Conservation (phyloP, 2,888 invertebrate species). For the Serrognathus titanus region DNA sequence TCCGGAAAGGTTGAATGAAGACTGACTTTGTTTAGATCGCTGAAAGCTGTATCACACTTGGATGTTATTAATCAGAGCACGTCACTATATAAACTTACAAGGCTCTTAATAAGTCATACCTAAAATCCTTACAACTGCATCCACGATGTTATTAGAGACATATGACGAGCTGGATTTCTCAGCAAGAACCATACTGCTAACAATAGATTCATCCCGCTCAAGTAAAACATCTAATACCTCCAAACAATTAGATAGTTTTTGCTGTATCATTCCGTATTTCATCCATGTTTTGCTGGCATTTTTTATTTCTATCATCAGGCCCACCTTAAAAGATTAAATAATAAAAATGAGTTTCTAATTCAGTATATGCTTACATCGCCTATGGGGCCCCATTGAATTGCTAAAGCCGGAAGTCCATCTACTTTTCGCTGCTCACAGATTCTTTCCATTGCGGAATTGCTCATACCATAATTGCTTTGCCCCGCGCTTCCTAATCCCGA, state of each 20-base stretch:
- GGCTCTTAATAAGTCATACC: conserved; percentile 19
- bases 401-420: conserved; percentile 72
- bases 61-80: conserved; percentile 37
- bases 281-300: conserved; percentile 15
- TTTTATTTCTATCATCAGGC: conserved; percentile 21
- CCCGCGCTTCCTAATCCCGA: conserved; percentile 90
- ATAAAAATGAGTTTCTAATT: conserved; percentile 18
- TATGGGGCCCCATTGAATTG: conserved; percentile 91
- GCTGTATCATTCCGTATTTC: conserved; percentile 62
- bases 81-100: background rate
- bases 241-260: conserved; percentile 63
- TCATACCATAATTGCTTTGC: conserved; percentile 87
- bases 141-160: conserved; percentile 62
- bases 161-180: conserved; percentile 60
- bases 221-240: conserved; percentile 66
- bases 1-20: conserved; percentile 77
- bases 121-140: conserved; percentile 60
- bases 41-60: conserved; percentile 56
- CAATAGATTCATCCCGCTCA: conserved; percentile 61
- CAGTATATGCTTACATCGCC: conserved; percentile 67
- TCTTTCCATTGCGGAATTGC: conserved; percentile 87
- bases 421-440: conserved; percentile 71
- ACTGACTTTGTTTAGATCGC: conserved; percentile 67
- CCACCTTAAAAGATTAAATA: conserved; percentile 13
- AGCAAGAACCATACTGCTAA: conserved; percentile 83